Base-by-base conservation (phyloP, 2,113 vertebrate genomes). In the Acanthisitta chloris region DNA sequence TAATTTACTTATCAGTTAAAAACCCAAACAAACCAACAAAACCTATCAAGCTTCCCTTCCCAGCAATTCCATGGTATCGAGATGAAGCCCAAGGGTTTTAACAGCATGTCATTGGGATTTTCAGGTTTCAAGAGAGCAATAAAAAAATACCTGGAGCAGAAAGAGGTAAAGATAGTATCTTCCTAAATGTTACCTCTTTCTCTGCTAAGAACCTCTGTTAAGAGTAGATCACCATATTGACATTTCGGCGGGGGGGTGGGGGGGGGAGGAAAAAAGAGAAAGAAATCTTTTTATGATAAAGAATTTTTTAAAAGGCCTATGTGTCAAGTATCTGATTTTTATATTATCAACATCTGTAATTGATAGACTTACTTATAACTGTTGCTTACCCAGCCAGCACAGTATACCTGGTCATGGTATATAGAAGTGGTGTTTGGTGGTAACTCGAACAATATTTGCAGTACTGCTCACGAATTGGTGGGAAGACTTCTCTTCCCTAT, bases 1-100 rank as follows among this genome's bases (percentile, higher is more conserved):
- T 2, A 49, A 42, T 81, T 67, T 61, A 46, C 6, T 31, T 46
- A 28, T 2, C 2, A 36, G 8, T 42, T 76, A 16, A 86, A 81
- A 59, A 57, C 5, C 0, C 1, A 64, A 31, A 13, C 25, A 20
- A 12, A 9, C 4, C 12, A 36, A 58, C 2, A 6, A 49, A 73
- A 52, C 5, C 18, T 18, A 23, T 5, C 3, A 40, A 31, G 6
- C 6, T 28, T 89, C 26, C n/a, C n/a, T 80, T 88, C 24, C 5
- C 9, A 66, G 16, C 1, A 40, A 18, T 48, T 55, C 38, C 34
- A 4, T 43, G 43, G 33, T 12, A 54, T 8, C 23, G 42, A n/a
- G 4, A 26, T n/a, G 18, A 31, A 67, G 59, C 7, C 17, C 15
- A 36, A 61, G 25, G 5, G 3, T 62, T 87, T 76, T 29, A 64